Evolutionary conservation across 1,140 invertebrate genomes (phyloP).

Genomic region (Eumaeus atala): DNA sequence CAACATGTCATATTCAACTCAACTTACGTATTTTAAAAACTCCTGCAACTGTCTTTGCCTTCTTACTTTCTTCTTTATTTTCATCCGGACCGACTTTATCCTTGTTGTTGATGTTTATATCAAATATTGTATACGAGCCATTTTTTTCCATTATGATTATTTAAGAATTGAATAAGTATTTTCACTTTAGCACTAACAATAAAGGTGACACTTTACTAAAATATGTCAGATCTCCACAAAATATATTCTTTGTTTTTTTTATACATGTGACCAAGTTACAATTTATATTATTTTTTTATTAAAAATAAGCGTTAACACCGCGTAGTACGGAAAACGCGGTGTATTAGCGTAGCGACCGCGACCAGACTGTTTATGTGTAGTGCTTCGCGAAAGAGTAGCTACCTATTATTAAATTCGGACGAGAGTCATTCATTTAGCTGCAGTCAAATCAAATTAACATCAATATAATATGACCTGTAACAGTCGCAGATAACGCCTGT

Average conservation of each 20-base stretch:
- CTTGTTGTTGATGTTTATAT: constrained; percentile 57
- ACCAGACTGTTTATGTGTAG: constrained; percentile 30
- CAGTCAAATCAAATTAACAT: constrained; percentile 31
- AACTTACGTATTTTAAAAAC: constrained; percentile 64
- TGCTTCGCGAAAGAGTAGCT: background rate
- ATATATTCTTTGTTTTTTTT: too few relatives aligned
- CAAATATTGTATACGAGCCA: constrained; percentile 52
- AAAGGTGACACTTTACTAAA: background rate
- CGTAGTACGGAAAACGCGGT: constrained; percentile 23
- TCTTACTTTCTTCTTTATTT: constrained; percentile 18
- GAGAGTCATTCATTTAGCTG: constrained; percentile 45
- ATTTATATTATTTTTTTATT: background rate
- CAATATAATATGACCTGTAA: constrained; percentile 12
- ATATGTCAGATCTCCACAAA: too few relatives aligned
- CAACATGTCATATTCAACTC: too few relatives aligned
- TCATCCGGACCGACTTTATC: constrained; percentile 27
- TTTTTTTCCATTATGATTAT: constrained; percentile 43
- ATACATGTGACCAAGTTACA: too few relatives aligned
- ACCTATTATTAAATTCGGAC: constrained; percentile 29
- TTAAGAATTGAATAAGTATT: background rate
- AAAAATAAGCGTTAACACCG: background rate
- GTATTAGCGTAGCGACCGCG: constrained; percentile 30
- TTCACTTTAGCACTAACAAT: constrained; percentile 12
- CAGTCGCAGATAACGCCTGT: constrained; percentile 2
- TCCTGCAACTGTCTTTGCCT: constrained; percentile 33